These are phyloP conservation scores for Meganola albula DNA, from an alignment of 2,888 invertebrate genomes.

Conservation along the genomic window DNA sequence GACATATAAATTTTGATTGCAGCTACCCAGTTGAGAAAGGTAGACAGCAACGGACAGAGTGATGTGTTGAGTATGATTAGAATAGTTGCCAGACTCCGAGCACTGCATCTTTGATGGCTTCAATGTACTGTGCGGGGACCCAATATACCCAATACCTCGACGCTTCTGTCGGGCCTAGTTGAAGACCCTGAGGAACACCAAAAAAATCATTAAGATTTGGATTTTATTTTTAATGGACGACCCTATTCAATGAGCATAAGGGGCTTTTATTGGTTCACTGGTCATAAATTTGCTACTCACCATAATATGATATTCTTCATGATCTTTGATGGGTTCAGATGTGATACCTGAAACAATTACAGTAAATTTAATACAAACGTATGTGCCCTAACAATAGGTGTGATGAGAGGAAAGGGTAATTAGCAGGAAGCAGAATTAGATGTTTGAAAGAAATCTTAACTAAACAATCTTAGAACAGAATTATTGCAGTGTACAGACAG, in stretches of 20 bases:
- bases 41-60: slow-evolving; percentile 45
- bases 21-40: slow-evolving; percentile 62
- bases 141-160: slow-evolving; percentile 96
- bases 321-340: slow-evolving; percentile 90
- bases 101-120: slow-evolving; percentile 93
- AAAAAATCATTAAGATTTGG: slow-evolving; percentile 2
- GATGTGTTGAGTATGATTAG: slow-evolving; percentile 53
- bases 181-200: slow-evolving; percentile 82
- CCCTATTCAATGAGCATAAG: too few species aligned
- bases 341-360: slow-evolving; percentile 65
- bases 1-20: slow-evolving; percentile 58
- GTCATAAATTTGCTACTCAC: too few species aligned
- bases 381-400: too few species aligned
- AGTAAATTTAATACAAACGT: too few species aligned
- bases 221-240: not conserved
- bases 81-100: slow-evolving; percentile 91
- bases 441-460: too few species aligned
- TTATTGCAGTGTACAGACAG: too few species aligned
- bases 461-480: too few species aligned
- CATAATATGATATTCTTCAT: slow-evolving; percentile 94
- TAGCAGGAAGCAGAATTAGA: too few species aligned
- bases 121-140: slow-evolving; percentile 94
- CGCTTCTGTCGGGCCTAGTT: slow-evolving; percentile 93
- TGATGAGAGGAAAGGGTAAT: too few species aligned
- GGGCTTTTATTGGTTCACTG: too few species aligned